Base-by-base conservation (phyloP, 64 coral and sea anemone species). In the Porites lutea region DNA sequence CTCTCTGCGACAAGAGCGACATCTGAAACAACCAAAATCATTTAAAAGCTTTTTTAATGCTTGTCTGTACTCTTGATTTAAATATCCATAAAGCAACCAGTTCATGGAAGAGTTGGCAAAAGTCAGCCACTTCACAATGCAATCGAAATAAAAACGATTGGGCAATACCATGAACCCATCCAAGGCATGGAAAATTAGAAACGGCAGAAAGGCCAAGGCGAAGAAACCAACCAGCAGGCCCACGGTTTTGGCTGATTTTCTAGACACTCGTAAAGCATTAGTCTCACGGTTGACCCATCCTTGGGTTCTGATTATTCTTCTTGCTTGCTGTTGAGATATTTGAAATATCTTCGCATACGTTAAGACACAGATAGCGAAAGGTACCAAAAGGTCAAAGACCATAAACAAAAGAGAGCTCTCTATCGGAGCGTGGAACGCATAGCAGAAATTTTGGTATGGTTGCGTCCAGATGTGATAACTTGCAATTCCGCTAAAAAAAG, bases 41-140 rank as follows among this genome's bases (percentile, higher is more conserved):
- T 11, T 6, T 6, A 46, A 65, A 48, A 82, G 61, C 58, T 18
- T 63, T 10, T 46, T 16, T 11, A 82, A 61, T 50, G 59, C 57
- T 47, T 47, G 12, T 49, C 83, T 92, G 8, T 86, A 92, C 57
- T 92, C 90, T 44, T 60, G 19, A 50, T 86, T 92, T 6, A 83
- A 57, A 77, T 66, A 66, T 54, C 75, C 57, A 86, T 92, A 92
- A 2, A 92, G 60, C 4, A 72, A 80, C 90, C 90, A 92, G 72
- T 92, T 92, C 6, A 85, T 59, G 4, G 90, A 21, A 16, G 81
- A 86, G 78, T 64, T 92, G n/a, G 8, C 20, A 76, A 85, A 92
- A 1, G 72, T 65, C 46, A 92, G 71, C 90, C 81, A 92, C 54
- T 86, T 92, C 1, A 63, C 82, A 65, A 78, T 65, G 44, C 55